Evolutionary conservation across 2,888 invertebrate genomes (phyloP).

Genomic region (Orchesellides sinensis): DNA sequence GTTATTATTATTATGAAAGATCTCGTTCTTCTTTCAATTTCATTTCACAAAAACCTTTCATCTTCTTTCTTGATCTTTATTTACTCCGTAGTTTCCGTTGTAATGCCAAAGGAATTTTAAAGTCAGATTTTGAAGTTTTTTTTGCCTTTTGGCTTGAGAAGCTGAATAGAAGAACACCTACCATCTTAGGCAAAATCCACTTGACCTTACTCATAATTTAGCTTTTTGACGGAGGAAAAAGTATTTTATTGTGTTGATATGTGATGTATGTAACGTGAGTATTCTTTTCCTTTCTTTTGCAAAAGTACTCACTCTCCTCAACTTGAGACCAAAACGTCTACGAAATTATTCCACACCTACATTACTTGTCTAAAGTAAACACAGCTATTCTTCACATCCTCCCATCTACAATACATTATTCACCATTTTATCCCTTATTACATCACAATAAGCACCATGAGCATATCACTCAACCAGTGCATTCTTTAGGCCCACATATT

Average conservation of each 20-base stretch:
- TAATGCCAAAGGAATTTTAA: constrained; percentile 11
- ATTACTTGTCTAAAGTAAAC: constrained; percentile 56
- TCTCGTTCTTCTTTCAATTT: constrained; percentile 8
- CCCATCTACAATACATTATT: neutral
- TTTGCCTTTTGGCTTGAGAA: neutral
- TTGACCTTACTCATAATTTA: constrained; percentile 62
- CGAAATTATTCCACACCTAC: constrained; percentile 60
- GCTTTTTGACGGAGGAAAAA: constrained; percentile 37
- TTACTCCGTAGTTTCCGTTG: constrained; percentile 12
- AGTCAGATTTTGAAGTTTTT: constrained; percentile 16
- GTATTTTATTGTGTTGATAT: constrained; percentile 36
- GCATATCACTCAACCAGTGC: neutral
- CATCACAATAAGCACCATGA: constrained; percentile 40
- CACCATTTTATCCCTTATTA: constrained; percentile 39
- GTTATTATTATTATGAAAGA: constrained; percentile 21
- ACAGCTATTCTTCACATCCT: constrained; percentile 10
- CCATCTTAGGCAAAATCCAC: constrained; percentile 62
- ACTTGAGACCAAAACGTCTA: neutral
- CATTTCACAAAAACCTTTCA: neutral
- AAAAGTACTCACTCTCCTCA: constrained; percentile 10
- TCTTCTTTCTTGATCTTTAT: constrained; percentile 15
- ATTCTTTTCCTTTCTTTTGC: constrained; percentile 24
- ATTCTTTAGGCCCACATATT: constrained; percentile 47
- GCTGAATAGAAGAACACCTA: constrained; percentile 25
- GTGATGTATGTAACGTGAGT: neutral